A percentile compares a stretch with the other conserved stretches of the same genome.
Evolutionary conservation across 2,113 vertebrate species (phyloP).

Genomic region (Sorex fumeus): DNA sequence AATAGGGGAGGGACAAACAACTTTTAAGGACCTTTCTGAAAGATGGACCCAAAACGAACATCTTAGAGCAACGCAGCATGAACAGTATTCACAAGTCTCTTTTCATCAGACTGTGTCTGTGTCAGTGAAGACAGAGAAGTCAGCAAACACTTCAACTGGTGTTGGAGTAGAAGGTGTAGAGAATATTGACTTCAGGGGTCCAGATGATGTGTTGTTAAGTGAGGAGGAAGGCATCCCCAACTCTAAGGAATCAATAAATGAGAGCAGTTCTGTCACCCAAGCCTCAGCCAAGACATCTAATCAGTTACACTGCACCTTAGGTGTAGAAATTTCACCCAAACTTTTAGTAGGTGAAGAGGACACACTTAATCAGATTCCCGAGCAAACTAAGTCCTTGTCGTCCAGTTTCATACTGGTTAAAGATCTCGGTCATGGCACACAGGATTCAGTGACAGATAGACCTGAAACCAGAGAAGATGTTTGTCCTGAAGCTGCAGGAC

Average conservation of each 20-base stretch:
- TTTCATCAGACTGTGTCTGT: neutral
- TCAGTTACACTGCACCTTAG: conserved; percentile 63
- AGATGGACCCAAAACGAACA: neutral
- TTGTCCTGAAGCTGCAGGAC: conserved; percentile 12
- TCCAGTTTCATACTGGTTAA: conserved; percentile 13
- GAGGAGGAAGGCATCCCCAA: neutral
- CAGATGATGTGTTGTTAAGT: neutral
- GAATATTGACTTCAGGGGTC: fast-evolving
- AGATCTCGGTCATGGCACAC: neutral
- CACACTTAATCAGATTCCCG: neutral
- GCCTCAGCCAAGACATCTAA: conserved; percentile 48
- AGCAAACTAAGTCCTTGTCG: conserved; percentile 30
- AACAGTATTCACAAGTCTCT: conserved; percentile 65
- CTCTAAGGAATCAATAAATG: neutral
- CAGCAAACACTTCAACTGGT: neutral
- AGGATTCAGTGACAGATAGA: neutral
- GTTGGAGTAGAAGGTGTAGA: neutral
- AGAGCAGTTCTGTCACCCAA: neutral
- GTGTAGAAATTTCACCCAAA: conserved; percentile 56
- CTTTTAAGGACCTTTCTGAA: conserved; percentile 54
- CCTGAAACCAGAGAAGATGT: conserved; percentile 53
- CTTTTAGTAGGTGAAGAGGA: conserved; percentile 10
- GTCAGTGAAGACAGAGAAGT: conserved; percentile 52
- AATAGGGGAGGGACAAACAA: neutral
- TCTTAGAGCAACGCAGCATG: neutral